phyloP scores from a whole-genome alignment of 2,888 invertebrate species.

The Laothoe populi region DNA sequence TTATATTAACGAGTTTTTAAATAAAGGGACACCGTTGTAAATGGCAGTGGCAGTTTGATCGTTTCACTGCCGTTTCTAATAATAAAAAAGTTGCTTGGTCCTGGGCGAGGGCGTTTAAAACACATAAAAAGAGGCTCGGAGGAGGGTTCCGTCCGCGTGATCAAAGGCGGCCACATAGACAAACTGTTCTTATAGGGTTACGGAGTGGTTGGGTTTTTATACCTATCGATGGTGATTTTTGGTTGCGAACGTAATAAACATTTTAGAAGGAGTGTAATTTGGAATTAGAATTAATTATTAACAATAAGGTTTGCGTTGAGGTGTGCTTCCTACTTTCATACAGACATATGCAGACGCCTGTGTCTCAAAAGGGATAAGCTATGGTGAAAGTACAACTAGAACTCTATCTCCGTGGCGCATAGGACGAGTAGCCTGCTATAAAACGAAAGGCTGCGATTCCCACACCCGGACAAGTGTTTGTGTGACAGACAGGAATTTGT shows the following conservation, averaged over 20 bases:
- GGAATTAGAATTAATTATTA: no score
- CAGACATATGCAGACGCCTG: no score
- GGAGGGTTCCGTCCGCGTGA: constrained; percentile 53
- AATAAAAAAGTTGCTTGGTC: constrained; percentile 39
- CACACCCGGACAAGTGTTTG: no score
- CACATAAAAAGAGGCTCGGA: constrained; percentile 47
- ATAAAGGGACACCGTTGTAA: constrained; percentile 33
- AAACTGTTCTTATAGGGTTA: neutral
- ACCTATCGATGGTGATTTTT: neutral
- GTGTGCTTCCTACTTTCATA: no score
- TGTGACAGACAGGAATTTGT: no score
- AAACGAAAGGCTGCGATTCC: no score
- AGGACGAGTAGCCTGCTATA: no score
- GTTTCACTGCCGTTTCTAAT: constrained; percentile 38
- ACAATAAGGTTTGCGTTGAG: no score
- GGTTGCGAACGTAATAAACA: neutral
- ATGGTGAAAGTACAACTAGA: no score
- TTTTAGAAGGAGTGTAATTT: neutral
- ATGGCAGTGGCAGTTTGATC: constrained; percentile 35
- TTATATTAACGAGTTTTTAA: constrained; percentile 34
- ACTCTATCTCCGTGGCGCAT: no score
- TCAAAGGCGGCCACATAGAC: constrained; percentile 47
- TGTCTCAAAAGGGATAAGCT: no score
- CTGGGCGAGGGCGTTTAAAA: constrained; percentile 48
- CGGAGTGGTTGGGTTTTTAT: neutral